Base-by-base conservation (phyloP, 2,113 vertebrate genomes). In the Sciurus niger region DNA sequence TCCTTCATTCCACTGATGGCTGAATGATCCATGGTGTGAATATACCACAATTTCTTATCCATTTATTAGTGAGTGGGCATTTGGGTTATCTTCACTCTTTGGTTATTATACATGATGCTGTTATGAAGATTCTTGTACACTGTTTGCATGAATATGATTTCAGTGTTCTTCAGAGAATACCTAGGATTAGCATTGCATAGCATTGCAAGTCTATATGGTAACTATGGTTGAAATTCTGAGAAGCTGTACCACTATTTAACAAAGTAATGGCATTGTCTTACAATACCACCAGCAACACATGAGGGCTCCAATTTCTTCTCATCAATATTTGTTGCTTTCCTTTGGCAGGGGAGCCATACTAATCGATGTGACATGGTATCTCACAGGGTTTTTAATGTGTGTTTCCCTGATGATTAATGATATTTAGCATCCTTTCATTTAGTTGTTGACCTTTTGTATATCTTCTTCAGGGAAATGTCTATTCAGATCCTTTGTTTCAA, bases 101-200 rank as follows among this genome's bases (percentile, higher is more conserved):
- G 17, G 30, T 40, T 89, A 37, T 73, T 90, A 65, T 34, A 20
- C 68, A 68, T 25, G 51, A 68, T 48, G 25, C 7, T 68, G 3
- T 73, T 77, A 34, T 30, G 34, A 85, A 28, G 43, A 67, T 79
- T 84, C n/a, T 25, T 53, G n/a, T 46, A 90, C 22, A 90, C 78
- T 18, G 30, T 90, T 82, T 94, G 37, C 74, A 20, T 86, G 28
- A 6, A n/a, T 48, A 78, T 70, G 28, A 82, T 87, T 91, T 90
- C n/a, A 78, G 6, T 76, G 72, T 14, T 89, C 37, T 76, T 68
- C 32, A 37, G 34, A 89, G 34, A 77, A 6, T 53, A 72, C 78
- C 34, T 53, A 68, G 28, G 17, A 28, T 6, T 89, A 34, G 20
- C 89, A 43, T 46, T 53, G 20, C 53, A 72, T 89, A 34, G 20